These are phyloP conservation scores for Thymallus thymallus DNA, from an alignment of 2,113 vertebrate genomes.

Conservation along the genomic window DNA sequence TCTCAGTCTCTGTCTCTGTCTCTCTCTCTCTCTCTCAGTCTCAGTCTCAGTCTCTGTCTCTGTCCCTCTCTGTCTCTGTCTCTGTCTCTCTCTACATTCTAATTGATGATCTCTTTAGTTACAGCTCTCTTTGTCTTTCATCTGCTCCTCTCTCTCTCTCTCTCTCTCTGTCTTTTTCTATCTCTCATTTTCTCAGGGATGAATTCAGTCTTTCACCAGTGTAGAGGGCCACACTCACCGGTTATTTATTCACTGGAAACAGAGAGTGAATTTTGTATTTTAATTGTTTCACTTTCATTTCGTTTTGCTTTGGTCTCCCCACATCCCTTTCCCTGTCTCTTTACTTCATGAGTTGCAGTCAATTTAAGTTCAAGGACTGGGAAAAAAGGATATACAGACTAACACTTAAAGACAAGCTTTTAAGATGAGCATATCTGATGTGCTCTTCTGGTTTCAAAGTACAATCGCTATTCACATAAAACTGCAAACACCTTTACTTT, in stretches of 20 bases:
- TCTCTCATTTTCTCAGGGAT: slow-evolving; percentile 28
- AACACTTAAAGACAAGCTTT: slow-evolving; percentile 57
- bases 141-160: slow-evolving; percentile 11
- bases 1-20: slow-evolving; percentile 32
- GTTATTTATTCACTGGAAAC: slow-evolving; percentile 55
- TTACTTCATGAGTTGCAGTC: slow-evolving; percentile 44
- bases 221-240: slow-evolving; percentile 48
- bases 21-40: slow-evolving; percentile 9
- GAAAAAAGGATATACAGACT: slow-evolving; percentile 45
- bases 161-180: slow-evolving; percentile 31
- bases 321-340: slow-evolving; percentile 45
- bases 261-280: slow-evolving; percentile 54
- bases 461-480: slow-evolving; percentile 50
- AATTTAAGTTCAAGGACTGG: slow-evolving; percentile 66
- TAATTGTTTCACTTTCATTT: slow-evolving; percentile 65
- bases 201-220: slow-evolving; percentile 47
- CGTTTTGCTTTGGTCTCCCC: slow-evolving; percentile 61
- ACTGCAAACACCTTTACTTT: slow-evolving; percentile 6
- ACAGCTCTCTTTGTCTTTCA: slow-evolving; percentile 32
- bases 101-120: neutral
- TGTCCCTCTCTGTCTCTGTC: slow-evolving; percentile 12
- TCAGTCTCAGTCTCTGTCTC: slow-evolving; percentile 35
- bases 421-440: slow-evolving; percentile 65
- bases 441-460: slow-evolving; percentile 64
- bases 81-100: slow-evolving; percentile 22